These are phyloP conservation scores for Melanotaenia trifasciata DNA, from an alignment of 2,797 vertebrate species.

Conservation along the genomic window DNA sequence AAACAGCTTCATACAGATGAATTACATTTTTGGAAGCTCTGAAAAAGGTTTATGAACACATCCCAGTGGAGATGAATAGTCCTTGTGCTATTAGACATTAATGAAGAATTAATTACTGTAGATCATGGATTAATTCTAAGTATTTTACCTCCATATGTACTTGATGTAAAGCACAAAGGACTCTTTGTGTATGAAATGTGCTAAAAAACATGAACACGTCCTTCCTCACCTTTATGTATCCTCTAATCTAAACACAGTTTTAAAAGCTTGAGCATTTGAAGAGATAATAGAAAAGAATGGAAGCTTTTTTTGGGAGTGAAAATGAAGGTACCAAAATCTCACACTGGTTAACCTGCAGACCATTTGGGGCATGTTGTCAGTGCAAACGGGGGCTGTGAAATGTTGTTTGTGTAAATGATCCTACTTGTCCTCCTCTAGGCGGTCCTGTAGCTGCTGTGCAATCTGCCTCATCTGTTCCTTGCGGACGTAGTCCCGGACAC, in stretches of 20 bases:
- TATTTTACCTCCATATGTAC: no score
- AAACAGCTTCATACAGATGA: background rate
- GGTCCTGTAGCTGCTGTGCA: constrained; percentile 77
- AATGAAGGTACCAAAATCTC: background rate
- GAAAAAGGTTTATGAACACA: no score
- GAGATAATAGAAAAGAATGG: background rate
- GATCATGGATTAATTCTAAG: no score
- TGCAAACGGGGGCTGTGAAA: constrained; percentile 19
- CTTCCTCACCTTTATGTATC: background rate
- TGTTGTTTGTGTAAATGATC: constrained; percentile 50
- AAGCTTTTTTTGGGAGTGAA: background rate
- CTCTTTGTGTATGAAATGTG: no score
- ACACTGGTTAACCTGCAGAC: constrained; percentile 3
- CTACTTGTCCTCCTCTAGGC: constrained; percentile 78
- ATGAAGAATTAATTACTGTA: no score
- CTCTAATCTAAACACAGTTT: background rate
- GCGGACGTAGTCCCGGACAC: constrained; percentile 85
- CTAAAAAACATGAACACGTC: no score
- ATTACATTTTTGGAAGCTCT: background rate
- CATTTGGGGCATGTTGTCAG: background rate
- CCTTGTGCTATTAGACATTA: no score
- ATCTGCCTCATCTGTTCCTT: constrained; percentile 88
- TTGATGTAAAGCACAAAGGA: no score
- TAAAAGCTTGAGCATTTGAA: background rate
- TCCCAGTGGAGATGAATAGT: no score